Evolutionary conservation across 2,113 vertebrate species (phyloP), one percentile per base, ranked within the genome.

Genomic region (Limnothrissa miodon): DNA sequence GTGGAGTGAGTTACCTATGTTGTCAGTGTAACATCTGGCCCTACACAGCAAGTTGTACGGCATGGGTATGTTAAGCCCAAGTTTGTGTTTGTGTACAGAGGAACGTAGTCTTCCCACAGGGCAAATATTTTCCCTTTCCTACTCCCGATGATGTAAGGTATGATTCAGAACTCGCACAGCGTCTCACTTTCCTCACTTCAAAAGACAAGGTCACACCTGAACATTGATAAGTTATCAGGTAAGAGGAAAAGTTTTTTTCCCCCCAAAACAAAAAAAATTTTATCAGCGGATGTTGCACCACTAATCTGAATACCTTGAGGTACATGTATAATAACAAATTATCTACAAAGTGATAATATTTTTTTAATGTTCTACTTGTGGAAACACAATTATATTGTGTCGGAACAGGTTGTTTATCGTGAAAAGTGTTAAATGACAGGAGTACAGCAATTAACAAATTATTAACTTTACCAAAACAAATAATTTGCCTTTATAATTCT

Each of bases 191-290:
- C 23, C 46, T 85, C 56, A 78, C 29, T 80, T 82, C 74, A 85
- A 0, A 90, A 86, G 6, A 2, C 88, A 88, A 91, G 88, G 88
- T 85, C 89, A 81, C 84, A 91, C 84, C 89, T 91, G 86, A 36
- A 33, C 89, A 45, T 79, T 89, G 92, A 92, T 93, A 92, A 89
- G 84, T 10, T 51, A 44, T n/a, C 39, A 5, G 51, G 83, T 81
- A 56, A 51, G 29, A 78, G 81, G 51, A 83, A 83, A 81, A 33
- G 74, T 36, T 39, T 39, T 83, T 39, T 79, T n/a, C n/a, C n/a
- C n/a, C n/a, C 23, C 53, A 36, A 3, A 0, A 78, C 8, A 42
- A n/a, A n/a, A n/a, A n/a, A n/a, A n/a, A n/a, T n/a, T n/a, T n/a
- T n/a, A n/a, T n/a, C n/a, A n/a, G n/a, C n/a, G n/a, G n/a, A n/a